phyloP scores from a whole-genome alignment of 2,888 invertebrate genomes.

The Chrysotoxum bicinctum region DNA sequence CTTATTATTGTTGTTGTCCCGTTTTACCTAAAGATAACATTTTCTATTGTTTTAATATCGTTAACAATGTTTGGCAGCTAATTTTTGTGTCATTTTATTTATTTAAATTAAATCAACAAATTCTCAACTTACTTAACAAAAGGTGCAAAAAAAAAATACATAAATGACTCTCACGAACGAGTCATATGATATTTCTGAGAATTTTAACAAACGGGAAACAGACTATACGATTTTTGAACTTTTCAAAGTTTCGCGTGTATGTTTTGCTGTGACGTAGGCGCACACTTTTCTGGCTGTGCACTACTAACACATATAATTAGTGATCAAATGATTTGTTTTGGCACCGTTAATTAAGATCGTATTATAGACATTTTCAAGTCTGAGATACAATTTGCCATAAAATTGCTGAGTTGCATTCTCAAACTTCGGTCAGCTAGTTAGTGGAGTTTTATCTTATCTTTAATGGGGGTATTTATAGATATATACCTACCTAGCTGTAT shows the following conservation, averaged over 20 bases:
- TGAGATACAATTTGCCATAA: conserved; percentile 33
- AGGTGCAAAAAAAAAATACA: conserved; percentile 11
- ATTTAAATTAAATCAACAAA: conserved; percentile 27
- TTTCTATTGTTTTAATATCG: conserved; percentile 31
- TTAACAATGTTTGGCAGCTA: conserved; percentile 21
- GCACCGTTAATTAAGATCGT: conserved; percentile 9
- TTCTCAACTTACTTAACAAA: background rate
- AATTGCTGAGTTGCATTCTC: conserved; percentile 28
- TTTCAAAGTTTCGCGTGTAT: conserved; percentile 25
- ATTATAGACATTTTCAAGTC: conserved; percentile 11
- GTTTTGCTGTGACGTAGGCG: conserved; percentile 48
- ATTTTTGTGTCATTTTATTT: conserved; percentile 15
- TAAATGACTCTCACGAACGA: conserved; percentile 30
- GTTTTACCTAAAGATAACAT: conserved; percentile 34
- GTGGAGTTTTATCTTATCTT: conserved; percentile 47
- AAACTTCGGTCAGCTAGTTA: background rate
- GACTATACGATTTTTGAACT: conserved; percentile 4
- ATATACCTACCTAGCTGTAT: conserved; percentile 14
- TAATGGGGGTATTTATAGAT: conserved; percentile 46
- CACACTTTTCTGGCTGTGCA: conserved; percentile 34
- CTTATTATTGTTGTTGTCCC: conserved; percentile 34
- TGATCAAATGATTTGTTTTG: conserved; percentile 7
- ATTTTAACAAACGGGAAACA: background rate
- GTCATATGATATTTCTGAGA: conserved; percentile 60
- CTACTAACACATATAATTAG: conserved; percentile 25